phyloP scores from a whole-genome alignment of 2,113 vertebrate species.

The Hiodon alosoides region DNA sequence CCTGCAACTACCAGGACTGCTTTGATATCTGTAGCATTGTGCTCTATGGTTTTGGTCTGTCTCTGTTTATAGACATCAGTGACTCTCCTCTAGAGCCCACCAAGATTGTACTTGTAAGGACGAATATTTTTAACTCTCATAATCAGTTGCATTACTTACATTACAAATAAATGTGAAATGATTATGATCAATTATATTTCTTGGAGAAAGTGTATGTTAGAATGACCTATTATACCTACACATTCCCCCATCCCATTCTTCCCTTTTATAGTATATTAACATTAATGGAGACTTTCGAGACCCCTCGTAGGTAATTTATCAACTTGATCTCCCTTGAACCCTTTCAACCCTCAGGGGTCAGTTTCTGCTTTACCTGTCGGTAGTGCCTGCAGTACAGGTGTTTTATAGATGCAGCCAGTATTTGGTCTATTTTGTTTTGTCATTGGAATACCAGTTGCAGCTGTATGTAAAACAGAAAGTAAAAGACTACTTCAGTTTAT shows the following conservation, averaged over 20 bases:
- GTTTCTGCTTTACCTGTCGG: conserved; percentile 3
- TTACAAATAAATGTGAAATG: conserved; percentile 19
- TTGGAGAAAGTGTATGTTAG: conserved; percentile 13
- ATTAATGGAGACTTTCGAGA: background rate
- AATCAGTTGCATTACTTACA: too few relatives aligned
- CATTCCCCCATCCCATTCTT: background rate
- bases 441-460: too few relatives aligned
- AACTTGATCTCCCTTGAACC: conserved; percentile 19
- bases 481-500: too few relatives aligned
- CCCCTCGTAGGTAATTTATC: conserved; percentile 13
- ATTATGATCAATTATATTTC: conserved; percentile 5
- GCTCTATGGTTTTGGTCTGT: background rate
- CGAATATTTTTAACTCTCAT: too few relatives aligned
- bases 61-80: conserved; percentile 25
- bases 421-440: too few relatives aligned
- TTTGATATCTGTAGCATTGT: background rate
- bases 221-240: background rate
- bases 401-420: background rate
- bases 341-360: conserved; percentile 13
- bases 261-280: background rate
- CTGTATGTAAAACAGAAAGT: too few relatives aligned
- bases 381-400: background rate
- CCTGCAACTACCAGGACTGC: conserved; percentile 19
- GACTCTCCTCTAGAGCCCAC: background rate
- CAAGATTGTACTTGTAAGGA: too few relatives aligned